phyloP scores from a whole-genome alignment of 1,140 invertebrate species.

The Macrotrachela quadricornifera region DNA sequence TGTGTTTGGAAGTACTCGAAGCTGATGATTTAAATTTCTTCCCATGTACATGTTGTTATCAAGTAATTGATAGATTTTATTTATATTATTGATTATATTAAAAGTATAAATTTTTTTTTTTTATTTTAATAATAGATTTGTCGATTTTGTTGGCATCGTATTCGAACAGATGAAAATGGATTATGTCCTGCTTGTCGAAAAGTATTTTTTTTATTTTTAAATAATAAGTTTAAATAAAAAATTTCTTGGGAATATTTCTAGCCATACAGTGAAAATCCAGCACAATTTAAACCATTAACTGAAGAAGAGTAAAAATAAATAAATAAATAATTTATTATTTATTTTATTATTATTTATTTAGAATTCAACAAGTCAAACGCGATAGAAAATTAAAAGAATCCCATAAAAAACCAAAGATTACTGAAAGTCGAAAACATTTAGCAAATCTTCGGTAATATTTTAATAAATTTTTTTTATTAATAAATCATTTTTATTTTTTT shows the following conservation, averaged over 20 bases:
- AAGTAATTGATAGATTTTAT: constrained; percentile 39
- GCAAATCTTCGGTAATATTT: constrained; percentile 48
- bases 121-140: constrained; percentile 62
- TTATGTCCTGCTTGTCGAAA: constrained; percentile 95
- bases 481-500: no score
- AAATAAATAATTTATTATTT: not conserved
- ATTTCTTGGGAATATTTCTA: constrained; percentile 14
- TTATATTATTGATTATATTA: no score
- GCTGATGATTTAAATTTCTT: constrained; percentile 96
- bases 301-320: constrained; percentile 47
- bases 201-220: constrained; percentile 29
- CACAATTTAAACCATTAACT: constrained; percentile 84
- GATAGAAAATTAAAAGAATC: constrained; percentile 69
- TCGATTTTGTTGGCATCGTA: constrained; percentile 97
- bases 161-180: constrained; percentile 92
- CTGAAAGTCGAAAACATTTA: constrained; percentile 83
- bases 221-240: no score
- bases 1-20: constrained; percentile 97
- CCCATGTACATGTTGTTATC: constrained; percentile 97
- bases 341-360: constrained; percentile 13
- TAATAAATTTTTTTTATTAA: no score
- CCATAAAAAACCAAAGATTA: constrained; percentile 63
- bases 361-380: constrained; percentile 46
- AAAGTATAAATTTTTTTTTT: constrained; percentile 14
- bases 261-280: constrained; percentile 83